These are phyloP conservation scores for Sapajus apella DNA, from an alignment of 2,113 vertebrate species.

Conservation along the genomic window DNA sequence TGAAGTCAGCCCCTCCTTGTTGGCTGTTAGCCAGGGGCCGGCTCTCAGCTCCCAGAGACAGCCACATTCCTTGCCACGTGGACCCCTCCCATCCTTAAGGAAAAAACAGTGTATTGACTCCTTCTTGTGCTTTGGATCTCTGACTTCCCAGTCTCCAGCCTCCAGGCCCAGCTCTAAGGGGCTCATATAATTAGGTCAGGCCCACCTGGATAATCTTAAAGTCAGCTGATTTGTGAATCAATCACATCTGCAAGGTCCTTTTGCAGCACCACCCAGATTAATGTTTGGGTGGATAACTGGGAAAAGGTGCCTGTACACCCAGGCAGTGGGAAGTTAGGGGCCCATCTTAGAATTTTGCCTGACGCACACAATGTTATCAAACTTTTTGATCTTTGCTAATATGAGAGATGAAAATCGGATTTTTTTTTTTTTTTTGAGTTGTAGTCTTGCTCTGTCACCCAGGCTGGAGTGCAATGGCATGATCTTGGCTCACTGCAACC, in stretches of 20 bases:
- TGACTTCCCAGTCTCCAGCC: neutral
- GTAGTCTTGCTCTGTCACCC: neutral
- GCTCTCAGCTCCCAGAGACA: neutral
- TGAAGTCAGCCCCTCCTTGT: neutral
- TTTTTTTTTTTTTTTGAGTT: neutral
- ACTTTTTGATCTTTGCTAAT: constrained; percentile 20
- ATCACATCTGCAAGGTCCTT: neutral
- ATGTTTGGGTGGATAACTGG: neutral
- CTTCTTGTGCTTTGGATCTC: neutral
- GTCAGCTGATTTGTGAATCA: neutral
- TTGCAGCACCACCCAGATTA: neutral
- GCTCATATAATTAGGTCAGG: neutral
- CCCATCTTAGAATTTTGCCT: neutral
- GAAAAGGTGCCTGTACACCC: neutral
- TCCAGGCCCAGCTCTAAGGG: neutral
- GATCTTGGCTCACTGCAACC: no score
- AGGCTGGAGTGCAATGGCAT: neutral
- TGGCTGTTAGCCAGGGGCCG: neutral
- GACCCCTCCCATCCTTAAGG: neutral
- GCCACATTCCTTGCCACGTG: neutral
- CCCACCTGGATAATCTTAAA: neutral
- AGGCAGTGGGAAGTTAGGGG: neutral
- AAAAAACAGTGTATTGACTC: neutral
- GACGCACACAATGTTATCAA: neutral
- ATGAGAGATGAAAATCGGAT: neutral